phyloP scores from a whole-genome alignment of 2,888 invertebrate species.

The Opisthograptis luteolata region DNA sequence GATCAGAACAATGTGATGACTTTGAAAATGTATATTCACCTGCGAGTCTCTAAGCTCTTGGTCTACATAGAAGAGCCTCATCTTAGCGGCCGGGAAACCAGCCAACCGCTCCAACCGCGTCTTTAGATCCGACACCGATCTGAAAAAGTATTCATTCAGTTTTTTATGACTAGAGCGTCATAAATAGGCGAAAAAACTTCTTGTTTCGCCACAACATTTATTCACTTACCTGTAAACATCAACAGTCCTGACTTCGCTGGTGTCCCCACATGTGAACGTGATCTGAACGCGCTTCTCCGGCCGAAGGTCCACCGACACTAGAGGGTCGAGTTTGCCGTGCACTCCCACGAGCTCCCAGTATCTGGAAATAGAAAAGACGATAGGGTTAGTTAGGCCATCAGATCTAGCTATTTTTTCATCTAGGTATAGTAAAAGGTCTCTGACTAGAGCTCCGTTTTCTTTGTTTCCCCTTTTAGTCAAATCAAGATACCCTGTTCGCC shows the following conservation, averaged over 20 bases:
- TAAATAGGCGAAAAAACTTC: neutral
- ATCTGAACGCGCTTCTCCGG: slow-evolving; percentile 95
- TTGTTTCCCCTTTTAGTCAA: no score
- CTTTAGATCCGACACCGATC: slow-evolving; percentile 93
- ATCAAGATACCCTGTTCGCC: no score
- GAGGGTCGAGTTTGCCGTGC: slow-evolving; percentile 95
- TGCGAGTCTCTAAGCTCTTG: slow-evolving; percentile 88
- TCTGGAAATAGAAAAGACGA: slow-evolving; percentile 77
- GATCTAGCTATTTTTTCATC: no score
- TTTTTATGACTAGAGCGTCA: no score
- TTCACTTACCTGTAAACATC: slow-evolving; percentile 89
- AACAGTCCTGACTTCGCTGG: slow-evolving; percentile 89
- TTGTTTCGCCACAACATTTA: no score
- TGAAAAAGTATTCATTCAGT: slow-evolving; percentile 67
- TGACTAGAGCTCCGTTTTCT: no score
- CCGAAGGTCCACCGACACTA: slow-evolving; percentile 94
- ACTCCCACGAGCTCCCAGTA: slow-evolving; percentile 92
- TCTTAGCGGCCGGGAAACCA: slow-evolving; percentile 92
- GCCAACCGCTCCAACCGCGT: slow-evolving; percentile 91
- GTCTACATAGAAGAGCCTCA: slow-evolving; percentile 95
- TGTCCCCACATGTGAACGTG: slow-evolving; percentile 91
- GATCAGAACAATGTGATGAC: no score
- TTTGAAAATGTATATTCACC: slow-evolving; percentile 60
- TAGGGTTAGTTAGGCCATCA: no score
- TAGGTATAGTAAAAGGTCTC: neutral